Base-by-base conservation (phyloP, 2,888 invertebrate genomes). In the Tethea ocularis region DNA sequence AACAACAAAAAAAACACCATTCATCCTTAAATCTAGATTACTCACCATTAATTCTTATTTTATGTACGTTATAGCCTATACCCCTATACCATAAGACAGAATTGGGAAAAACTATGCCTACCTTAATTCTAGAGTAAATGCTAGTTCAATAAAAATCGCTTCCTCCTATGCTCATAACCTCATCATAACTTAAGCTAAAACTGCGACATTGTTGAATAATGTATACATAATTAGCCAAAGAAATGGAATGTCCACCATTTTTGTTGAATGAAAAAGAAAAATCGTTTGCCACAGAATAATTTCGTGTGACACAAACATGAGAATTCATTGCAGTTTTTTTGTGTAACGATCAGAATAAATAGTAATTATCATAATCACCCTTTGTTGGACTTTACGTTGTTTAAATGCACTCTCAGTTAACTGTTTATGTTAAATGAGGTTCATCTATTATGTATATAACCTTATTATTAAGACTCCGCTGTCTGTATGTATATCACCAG, bases 261-360 rank as follows among this genome's bases (percentile, higher is more conserved):
- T 69, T 73, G 78, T 81, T 84, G 82, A 81, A 79, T 78, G 68
- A 68, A 68, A 78, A 79, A 82, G 78, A 77, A 84, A n/a, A 86
- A 81, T 82, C 73, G 71, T 77, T 73, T 72, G 68, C 57, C 65
- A 61, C 71, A 64, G 66, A 79, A 67, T 62, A 68, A 70, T 69
- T 64, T 66, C 10, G 56, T 57, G 54, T 20, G 52, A 71, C 65
- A 74, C 75, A 74, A 73, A 69, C 68, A 60, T 73, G 75, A 61
- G 74, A 75, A 73, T 61, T 60, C 65, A 69, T 64, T 56, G 68
- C 56, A 59, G 57, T 52, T 53, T 57, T 57, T 52, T 54, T 20
- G 57, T n/a, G 46, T 51, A 51, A 51, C n/a, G 41, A 20, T 57
- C 17, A 26, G 20, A 57, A 51, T 51, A 26, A 51, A 54, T 51